Evolutionary conservation across 2,797 vertebrate genomes (phyloP).

Genomic region (Gila robusta): DNA sequence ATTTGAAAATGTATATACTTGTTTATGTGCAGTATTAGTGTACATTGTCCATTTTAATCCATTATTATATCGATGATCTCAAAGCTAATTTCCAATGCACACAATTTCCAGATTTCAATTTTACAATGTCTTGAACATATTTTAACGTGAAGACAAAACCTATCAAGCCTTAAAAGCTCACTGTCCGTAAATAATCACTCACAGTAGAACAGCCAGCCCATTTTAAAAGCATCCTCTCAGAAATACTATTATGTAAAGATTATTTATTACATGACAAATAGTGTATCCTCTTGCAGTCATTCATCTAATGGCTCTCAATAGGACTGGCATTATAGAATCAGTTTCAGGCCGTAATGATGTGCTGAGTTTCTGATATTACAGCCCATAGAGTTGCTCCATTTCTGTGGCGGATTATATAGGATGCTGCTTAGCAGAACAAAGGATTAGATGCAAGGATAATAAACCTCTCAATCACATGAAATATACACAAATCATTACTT

Average conservation of each 20-base stretch:
- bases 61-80: neutral
- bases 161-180: neutral
- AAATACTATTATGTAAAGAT: neutral
- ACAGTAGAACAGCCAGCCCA: conserved; percentile 29
- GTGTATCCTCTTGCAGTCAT: conserved; percentile 14
- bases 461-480: conserved; percentile 32
- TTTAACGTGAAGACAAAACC: neutral
- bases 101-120: neutral
- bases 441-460: conserved; percentile 75
- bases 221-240: conserved; percentile 18
- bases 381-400: conserved; percentile 4
- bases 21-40: neutral
- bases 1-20: neutral
- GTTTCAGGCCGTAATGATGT: conserved; percentile 8
- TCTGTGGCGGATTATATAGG: conserved; percentile 66
- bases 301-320: conserved; percentile 33
- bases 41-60: neutral
- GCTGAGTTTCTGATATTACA: conserved; percentile 13
- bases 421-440: conserved; percentile 69
- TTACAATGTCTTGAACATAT: neutral
- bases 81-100: neutral
- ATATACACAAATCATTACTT: conserved; percentile 32
- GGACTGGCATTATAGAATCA: conserved; percentile 7
- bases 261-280: conserved; percentile 24
- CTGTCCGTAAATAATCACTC: conserved; percentile 40